phyloP scores from a whole-genome alignment of 2,113 vertebrate species.

The Ammodytes dubius region DNA sequence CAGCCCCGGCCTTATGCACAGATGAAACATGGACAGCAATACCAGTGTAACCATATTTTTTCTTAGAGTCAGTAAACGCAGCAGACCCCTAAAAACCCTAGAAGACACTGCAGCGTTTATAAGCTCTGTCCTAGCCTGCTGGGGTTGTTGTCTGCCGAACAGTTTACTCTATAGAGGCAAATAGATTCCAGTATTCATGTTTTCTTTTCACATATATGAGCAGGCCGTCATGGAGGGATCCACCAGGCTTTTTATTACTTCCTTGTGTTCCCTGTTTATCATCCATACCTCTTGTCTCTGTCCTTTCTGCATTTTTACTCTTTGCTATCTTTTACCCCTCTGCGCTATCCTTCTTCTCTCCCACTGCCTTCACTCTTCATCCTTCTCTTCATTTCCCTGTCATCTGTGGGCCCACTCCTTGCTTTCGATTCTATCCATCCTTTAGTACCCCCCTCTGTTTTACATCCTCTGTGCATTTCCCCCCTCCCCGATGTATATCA shows the following conservation, averaged over 20 bases:
- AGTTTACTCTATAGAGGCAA: constrained; percentile 62
- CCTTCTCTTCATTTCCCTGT: constrained; percentile 54
- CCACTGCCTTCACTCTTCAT: constrained; percentile 51
- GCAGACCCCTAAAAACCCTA: constrained; percentile 46
- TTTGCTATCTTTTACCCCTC: constrained; percentile 51
- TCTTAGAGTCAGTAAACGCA: constrained; percentile 30
- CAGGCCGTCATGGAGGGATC: constrained; percentile 59
- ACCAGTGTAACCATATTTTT: constrained; percentile 43
- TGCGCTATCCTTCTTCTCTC: constrained; percentile 53
- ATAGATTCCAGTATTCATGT: constrained; percentile 65
- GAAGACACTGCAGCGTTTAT: constrained; percentile 31
- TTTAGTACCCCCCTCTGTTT: constrained; percentile 38
- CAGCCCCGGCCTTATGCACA: constrained; percentile 19
- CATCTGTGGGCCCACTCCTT: constrained; percentile 45
- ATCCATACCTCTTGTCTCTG: constrained; percentile 48
- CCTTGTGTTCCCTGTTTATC: constrained; percentile 51
- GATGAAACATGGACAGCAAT: constrained; percentile 42
- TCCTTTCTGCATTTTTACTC: constrained; percentile 47
- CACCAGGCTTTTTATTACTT: constrained; percentile 63
- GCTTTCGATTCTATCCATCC: constrained; percentile 27
- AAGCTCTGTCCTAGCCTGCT: constrained; percentile 40
- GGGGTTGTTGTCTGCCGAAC: constrained; percentile 48
- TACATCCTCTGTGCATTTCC: constrained; percentile 37
- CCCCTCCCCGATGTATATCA: constrained; percentile 36
- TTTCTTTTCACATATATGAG: constrained; percentile 72